Conservation (phyloP, 2,797 vertebrate genomes). For the Alca torda region DNA sequence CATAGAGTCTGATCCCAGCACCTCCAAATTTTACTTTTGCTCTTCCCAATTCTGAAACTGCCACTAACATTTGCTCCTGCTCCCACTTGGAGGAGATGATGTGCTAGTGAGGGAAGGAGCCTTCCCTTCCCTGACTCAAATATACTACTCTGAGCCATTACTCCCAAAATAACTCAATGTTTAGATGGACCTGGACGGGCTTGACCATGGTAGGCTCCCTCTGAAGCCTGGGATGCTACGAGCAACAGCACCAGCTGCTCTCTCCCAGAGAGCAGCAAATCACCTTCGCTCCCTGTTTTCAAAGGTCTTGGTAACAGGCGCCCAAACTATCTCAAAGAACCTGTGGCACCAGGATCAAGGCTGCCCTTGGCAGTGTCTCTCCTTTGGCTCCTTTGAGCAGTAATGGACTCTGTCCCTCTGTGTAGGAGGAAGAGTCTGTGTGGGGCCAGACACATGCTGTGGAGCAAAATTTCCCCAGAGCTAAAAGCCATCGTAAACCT, state of each 20-base stretch:
- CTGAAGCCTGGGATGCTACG: not conserved
- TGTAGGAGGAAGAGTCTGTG: not conserved
- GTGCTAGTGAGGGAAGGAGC: not conserved
- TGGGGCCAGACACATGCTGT: not conserved
- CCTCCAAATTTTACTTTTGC: not conserved
- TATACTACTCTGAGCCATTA: not conserved
- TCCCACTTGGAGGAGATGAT: not conserved
- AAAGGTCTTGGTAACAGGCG: not conserved
- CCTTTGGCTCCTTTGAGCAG: not conserved
- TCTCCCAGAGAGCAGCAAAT: not conserved
- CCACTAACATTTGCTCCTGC: not conserved
- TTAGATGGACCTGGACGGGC: too few relatives aligned
- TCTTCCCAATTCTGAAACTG: not conserved
- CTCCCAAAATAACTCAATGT: not conserved
- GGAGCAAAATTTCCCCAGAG: not conserved
- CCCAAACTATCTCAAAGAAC: not conserved
- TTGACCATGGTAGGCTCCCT: not conserved
- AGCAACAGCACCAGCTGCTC: not conserved
- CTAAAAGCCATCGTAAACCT: not conserved
- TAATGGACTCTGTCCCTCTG: not conserved
- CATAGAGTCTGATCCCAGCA: rapidly evolving
- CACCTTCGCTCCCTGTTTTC: not conserved
- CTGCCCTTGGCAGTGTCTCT: not conserved
- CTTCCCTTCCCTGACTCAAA: not conserved
- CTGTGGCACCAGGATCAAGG: not conserved